A percentile compares a stretch with the other conserved stretches of the same genome.
Conservation (phyloP, 2,888 invertebrate species). For the Piscicola geometra region DNA sequence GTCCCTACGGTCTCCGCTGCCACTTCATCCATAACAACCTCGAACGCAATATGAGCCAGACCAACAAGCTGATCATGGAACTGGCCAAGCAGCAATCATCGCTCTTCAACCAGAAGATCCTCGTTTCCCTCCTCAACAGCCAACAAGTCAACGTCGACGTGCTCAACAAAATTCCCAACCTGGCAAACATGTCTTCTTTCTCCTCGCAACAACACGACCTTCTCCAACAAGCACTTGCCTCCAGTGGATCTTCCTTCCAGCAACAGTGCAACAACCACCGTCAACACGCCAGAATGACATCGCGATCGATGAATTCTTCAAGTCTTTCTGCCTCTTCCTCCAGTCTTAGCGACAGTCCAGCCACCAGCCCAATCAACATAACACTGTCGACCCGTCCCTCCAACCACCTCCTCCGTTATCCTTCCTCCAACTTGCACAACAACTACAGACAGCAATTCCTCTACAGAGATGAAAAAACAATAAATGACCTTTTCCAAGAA, state of each 20-base stretch:
- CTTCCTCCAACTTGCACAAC: background rate
- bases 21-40: constrained; percentile 89
- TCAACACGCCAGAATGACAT: too few relatives aligned
- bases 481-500: background rate
- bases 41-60: constrained; percentile 39
- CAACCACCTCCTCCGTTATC: background rate
- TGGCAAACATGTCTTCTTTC: too few relatives aligned
- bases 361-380: background rate
- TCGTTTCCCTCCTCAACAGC: too few relatives aligned
- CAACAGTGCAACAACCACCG: too few relatives aligned
- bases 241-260: too few relatives aligned
- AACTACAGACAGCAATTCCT: background rate
- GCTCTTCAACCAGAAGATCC: too few relatives aligned
- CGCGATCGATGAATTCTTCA: too few relatives aligned
- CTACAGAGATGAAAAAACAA: background rate
- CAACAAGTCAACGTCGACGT: too few relatives aligned
- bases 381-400: background rate
- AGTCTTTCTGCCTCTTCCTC: background rate
- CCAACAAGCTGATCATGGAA: constrained; percentile 38
- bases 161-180: too few relatives aligned
- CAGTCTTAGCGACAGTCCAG: background rate
- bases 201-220: too few relatives aligned
- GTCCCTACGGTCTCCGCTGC: constrained; percentile 94
- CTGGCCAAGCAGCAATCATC: background rate
- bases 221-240: too few relatives aligned